Percentiles rank a stretch among this genome's conserved stretches.
Evolutionary conservation across 2,888 invertebrate genomes (phyloP).

Genomic region (Orgyia antiqua): DNA sequence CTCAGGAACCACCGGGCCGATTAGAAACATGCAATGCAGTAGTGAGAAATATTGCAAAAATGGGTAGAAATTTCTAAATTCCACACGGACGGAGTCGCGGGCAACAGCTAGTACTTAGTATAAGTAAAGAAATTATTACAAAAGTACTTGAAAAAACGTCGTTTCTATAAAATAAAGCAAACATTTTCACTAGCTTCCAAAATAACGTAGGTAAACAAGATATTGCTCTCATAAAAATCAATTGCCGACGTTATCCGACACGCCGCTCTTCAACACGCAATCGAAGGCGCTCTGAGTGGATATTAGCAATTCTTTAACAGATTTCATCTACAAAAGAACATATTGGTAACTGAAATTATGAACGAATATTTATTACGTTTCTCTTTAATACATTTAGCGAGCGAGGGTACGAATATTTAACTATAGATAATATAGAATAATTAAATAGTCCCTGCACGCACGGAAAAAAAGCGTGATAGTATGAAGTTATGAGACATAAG

Average conservation of each 20-base stretch:
- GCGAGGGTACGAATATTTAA: neutral
- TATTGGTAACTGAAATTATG: neutral
- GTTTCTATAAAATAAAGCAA: neutral
- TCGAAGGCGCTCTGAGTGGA: constrained; percentile 9
- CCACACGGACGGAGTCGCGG: no score
- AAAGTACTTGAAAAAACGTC: no score
- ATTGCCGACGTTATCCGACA: constrained; percentile 20
- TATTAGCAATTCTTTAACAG: constrained; percentile 14
- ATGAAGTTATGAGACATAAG: no score
- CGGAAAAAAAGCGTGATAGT: no score
- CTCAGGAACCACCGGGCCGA: no score
- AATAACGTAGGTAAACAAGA: constrained; percentile 9
- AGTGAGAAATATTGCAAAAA: no score
- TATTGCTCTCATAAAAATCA: constrained; percentile 20
- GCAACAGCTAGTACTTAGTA: no score
- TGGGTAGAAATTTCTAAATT: no score
- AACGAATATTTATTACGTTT: neutral
- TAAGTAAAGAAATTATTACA: no score
- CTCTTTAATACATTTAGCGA: neutral
- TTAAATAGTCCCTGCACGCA: no score
- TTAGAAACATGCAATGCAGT: no score
- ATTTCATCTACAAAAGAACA: constrained; percentile 7
- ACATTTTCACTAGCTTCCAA: neutral
- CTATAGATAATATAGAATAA: no score
- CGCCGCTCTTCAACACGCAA: constrained; percentile 17